Evolutionary conservation across 2,797 vertebrate genomes (phyloP).

Genomic region (Ceyx erithaca): DNA sequence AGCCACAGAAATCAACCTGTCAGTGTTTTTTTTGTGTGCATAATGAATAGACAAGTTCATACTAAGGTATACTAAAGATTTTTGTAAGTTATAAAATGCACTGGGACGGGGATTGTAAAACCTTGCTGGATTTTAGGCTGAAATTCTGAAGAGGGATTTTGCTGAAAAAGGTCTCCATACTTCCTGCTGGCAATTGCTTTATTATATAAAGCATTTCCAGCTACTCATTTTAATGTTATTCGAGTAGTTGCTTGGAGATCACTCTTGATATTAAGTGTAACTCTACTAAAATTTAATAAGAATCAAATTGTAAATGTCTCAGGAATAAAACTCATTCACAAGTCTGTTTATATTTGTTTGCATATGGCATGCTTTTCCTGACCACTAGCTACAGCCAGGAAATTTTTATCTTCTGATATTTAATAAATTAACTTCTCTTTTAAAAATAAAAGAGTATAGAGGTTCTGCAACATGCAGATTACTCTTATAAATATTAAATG

Average conservation of each 20-base stretch:
- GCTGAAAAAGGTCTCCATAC: accelerated
- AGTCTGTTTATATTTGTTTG: neutral
- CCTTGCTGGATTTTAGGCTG: neutral
- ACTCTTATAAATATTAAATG: neutral
- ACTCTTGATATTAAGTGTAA: neutral
- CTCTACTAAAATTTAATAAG: neutral
- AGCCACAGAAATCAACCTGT: neutral
- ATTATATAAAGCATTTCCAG: neutral
- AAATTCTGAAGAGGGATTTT: neutral
- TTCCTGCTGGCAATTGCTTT: neutral
- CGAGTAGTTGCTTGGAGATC: neutral
- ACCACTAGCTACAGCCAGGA: neutral
- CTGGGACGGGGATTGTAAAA: neutral
- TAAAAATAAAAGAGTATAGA: neutral
- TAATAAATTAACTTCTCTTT: neutral
- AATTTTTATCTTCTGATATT: neutral
- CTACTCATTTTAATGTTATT: neutral
- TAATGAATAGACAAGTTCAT: neutral
- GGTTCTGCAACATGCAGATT: neutral
- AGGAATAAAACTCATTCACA: neutral
- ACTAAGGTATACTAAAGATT: neutral
- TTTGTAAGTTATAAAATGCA: neutral
- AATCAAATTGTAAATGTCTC: neutral
- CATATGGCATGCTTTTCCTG: neutral
- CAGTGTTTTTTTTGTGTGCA: neutral